Evolutionary conservation across 1,140 invertebrate species (phyloP), one percentile per base, ranked within the genome.

Genomic region (Dolichoris vasculosae): DNA sequence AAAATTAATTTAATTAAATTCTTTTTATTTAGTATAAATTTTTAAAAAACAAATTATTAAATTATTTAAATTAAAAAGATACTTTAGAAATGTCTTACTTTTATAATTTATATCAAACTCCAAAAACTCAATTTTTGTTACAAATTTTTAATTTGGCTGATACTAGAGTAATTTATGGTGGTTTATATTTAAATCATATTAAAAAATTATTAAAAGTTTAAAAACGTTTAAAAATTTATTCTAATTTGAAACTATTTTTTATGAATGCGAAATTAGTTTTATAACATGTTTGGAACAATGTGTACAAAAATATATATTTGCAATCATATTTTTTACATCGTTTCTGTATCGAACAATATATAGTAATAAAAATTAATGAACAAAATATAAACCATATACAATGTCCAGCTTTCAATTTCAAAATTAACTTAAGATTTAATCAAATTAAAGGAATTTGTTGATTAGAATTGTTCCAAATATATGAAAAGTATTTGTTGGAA

Each of bases 401-500:
- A n/a, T 90, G 89, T 6, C 88, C 90, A 11, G 59, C 43, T 23
- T 35, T 69, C 23, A 46, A 78, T 43, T 90, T 89, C 40, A 81
- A 59, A 35, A 15, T 6, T 30, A 30, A 80, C 26, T 82, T 89
- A 40, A 48, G 40, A 20, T 30, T 26, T 26, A 40, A 86, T 38
- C 83, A 88, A 76, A 82, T 90, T 7, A 87, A 87, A n/a, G 90
- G 92, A 83, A 88, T 95, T n/a, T 90, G 90, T 55, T 46, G 67
- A 43, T 86, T 90, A 59, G 93, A 95, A 32, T 51, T 94, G 43
- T 96, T 93, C 90, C 87, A 92, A 3, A 91, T 93, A n/a, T 96
- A 96, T 90, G 95, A 96, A 87, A 84, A 91, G 38, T 88, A 95
- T 26, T 87, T 96, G 32, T 88, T 96, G 4, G 89, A 92, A 84